phyloP scores from a whole-genome alignment of 2,797 vertebrate genomes.

The Gymnodraco acuticeps region DNA sequence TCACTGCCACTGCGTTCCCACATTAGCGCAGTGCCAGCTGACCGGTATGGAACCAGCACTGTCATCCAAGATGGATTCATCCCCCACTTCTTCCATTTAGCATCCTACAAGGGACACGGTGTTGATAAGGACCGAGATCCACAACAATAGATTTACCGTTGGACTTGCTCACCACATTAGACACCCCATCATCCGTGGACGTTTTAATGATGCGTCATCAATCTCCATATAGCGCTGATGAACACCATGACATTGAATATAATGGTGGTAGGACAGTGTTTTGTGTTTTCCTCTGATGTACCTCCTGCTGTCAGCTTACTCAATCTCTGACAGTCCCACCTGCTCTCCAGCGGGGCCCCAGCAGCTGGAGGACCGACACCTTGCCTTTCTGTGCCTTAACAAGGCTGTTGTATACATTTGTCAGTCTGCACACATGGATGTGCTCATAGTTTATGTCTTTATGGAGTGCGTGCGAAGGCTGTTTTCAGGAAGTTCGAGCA shows the following conservation, averaged over 20 bases:
- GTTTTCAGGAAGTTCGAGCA: conserved; percentile 9
- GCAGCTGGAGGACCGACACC: conserved; percentile 70
- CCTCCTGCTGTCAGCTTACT: conserved; percentile 52
- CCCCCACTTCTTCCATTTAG: conserved; percentile 62
- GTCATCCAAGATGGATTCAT: conserved; percentile 71
- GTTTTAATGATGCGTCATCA: conserved; percentile 66
- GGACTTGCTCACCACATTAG: conserved; percentile 62
- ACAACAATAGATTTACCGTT: conserved; percentile 52
- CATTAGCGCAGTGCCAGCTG: conserved; percentile 76
- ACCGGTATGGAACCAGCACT: conserved; percentile 63
- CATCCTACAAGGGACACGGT: conserved; percentile 48
- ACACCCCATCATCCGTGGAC: conserved; percentile 54
- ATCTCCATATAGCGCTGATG: conserved; percentile 47
- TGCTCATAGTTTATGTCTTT: conserved; percentile 49
- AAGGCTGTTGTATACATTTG: conserved; percentile 62
- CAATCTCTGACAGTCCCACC: conserved; percentile 73
- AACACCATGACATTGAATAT: conserved; percentile 57
- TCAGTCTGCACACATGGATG: conserved; percentile 50
- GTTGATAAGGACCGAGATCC: conserved; percentile 70
- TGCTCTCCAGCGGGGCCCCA: conserved; percentile 64
- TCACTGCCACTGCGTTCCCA: conserved; percentile 65
- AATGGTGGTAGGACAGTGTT: conserved; percentile 44
- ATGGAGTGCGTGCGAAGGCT: conserved; percentile 25
- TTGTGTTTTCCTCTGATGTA: conserved; percentile 40
- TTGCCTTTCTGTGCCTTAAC: conserved; percentile 70